Percentiles rank a stretch among this genome's conserved stretches.
These are phyloP conservation scores for Chionodraco myersi DNA, from an alignment of 2,113 vertebrate genomes.

Conservation along the genomic window DNA sequence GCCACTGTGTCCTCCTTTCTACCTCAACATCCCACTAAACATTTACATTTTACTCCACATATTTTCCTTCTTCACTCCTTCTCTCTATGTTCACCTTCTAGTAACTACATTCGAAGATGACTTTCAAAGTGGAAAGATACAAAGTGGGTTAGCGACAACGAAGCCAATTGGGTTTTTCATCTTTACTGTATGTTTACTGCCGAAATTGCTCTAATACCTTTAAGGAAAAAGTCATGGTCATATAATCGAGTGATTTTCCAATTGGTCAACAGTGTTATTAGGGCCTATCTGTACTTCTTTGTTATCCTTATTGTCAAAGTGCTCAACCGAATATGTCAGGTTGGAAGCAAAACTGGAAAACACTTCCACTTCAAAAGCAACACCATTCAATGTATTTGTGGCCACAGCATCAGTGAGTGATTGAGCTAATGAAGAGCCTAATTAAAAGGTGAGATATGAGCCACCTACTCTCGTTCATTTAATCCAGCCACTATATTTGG, in stretches of 20 bases:
- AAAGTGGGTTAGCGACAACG: slow-evolving; percentile 24
- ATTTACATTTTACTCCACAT: slow-evolving; percentile 11
- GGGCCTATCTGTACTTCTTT: slow-evolving; percentile 12
- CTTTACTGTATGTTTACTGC: slow-evolving; percentile 15
- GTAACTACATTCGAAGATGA: slow-evolving; percentile 33
- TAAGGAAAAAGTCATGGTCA: not conserved
- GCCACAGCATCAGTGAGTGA: not conserved
- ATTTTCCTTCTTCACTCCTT: not conserved
- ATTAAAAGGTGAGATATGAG: slow-evolving; percentile 20
- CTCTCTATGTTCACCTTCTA: slow-evolving; percentile 10
- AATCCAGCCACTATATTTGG: not conserved
- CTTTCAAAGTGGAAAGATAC: slow-evolving; percentile 32
- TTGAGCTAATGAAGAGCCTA: slow-evolving; percentile 25
- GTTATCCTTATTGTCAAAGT: slow-evolving; percentile 25
- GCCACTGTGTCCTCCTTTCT: slow-evolving; percentile 38
- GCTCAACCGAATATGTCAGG: slow-evolving; percentile 29
- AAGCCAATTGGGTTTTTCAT: slow-evolving; percentile 13
- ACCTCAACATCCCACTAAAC: slow-evolving; percentile 21
- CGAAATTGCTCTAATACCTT: slow-evolving; percentile 8
- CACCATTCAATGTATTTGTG: slow-evolving; percentile 7
- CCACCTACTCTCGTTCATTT: slow-evolving; percentile 8
- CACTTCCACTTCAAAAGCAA: slow-evolving; percentile 19
- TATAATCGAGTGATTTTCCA: not conserved
- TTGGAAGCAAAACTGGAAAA: slow-evolving; percentile 19
- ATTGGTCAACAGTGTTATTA: slow-evolving; percentile 15